These are phyloP conservation scores for Exocentrus adspersus DNA, from an alignment of 2,888 invertebrate species.

Conservation along the genomic window DNA sequence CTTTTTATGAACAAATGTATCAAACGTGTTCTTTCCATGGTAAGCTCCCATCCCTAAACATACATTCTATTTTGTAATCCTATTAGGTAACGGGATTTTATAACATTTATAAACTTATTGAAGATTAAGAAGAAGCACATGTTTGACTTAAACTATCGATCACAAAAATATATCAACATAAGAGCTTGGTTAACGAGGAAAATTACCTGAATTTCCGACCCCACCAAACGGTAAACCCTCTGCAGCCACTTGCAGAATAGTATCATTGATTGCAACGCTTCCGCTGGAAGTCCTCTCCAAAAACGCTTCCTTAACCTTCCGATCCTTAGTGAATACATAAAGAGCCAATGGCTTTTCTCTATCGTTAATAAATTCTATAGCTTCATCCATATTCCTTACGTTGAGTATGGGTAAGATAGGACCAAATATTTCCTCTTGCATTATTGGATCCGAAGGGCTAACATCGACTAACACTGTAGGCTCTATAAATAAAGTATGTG, in stretches of 20 bases:
- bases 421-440: constrained; percentile 97
- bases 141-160: too few species aligned
- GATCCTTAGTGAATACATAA: constrained; percentile 83
- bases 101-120: too few species aligned
- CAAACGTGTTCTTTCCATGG: constrained; percentile 90
- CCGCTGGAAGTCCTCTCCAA: constrained; percentile 82
- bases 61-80: too few species aligned
- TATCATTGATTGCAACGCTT: constrained; percentile 86
- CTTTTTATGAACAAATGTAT: constrained; percentile 94
- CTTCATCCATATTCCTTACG: constrained; percentile 85
- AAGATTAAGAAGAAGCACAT: too few species aligned
- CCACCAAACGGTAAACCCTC: constrained; percentile 97
- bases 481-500: constrained; percentile 81
- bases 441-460: constrained; percentile 77
- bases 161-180: background rate
- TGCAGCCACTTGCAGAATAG: constrained; percentile 84
- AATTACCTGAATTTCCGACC: constrained; percentile 79
- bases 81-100: too few species aligned
- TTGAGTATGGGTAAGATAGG: constrained; percentile 92
- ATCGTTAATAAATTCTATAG: constrained; percentile 88
- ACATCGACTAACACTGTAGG: constrained; percentile 88
- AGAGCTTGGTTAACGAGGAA: background rate
- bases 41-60: constrained; percentile 86
- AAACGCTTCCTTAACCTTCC: constrained; percentile 69
- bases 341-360: constrained; percentile 91